A percentile compares a stretch with the other conserved stretches of the same genome.
Evolutionary conservation across 2,797 vertebrate genomes (phyloP).

Genomic region (Salmo trutta): DNA sequence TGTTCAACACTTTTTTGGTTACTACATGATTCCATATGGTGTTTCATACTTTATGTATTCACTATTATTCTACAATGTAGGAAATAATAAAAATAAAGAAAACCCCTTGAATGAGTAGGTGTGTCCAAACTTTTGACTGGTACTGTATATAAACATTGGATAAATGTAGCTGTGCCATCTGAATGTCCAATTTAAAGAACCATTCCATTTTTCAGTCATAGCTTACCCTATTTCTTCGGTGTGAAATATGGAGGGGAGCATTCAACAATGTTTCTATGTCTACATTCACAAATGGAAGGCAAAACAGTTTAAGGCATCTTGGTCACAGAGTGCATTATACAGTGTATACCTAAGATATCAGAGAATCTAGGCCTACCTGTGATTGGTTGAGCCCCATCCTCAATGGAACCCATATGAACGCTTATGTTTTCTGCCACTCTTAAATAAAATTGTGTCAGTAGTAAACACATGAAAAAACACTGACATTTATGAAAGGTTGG

Average conservation of each 20-base stretch:
- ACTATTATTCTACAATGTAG: too few species aligned
- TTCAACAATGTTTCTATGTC: conserved; percentile 73
- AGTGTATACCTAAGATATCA: neutral
- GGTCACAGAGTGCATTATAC: neutral
- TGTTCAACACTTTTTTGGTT: too few species aligned
- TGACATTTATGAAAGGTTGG: neutral
- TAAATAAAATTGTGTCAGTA: conserved; percentile 13
- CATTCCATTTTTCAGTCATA: neutral
- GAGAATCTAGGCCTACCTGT: conserved; percentile 48
- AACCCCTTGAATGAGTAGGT: too few species aligned
- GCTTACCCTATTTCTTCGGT: conserved; percentile 66
- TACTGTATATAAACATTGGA: too few species aligned
- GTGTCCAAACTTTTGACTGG: too few species aligned
- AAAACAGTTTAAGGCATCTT: neutral
- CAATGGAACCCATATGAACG: conserved; percentile 26
- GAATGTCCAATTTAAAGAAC: too few species aligned
- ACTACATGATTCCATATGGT: too few species aligned
- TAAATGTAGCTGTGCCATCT: too few species aligned
- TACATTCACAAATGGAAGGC: conserved; percentile 39
- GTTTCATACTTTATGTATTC: too few species aligned
- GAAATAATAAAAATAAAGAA: too few species aligned
- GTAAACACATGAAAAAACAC: conserved; percentile 18
- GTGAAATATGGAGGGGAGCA: conserved; percentile 63
- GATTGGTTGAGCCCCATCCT: conserved; percentile 51
- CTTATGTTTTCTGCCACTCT: conserved; percentile 50